These are phyloP conservation scores for Peribatodes rhomboidaria DNA, from an alignment of 2,888 invertebrate species.

Conservation along the genomic window DNA sequence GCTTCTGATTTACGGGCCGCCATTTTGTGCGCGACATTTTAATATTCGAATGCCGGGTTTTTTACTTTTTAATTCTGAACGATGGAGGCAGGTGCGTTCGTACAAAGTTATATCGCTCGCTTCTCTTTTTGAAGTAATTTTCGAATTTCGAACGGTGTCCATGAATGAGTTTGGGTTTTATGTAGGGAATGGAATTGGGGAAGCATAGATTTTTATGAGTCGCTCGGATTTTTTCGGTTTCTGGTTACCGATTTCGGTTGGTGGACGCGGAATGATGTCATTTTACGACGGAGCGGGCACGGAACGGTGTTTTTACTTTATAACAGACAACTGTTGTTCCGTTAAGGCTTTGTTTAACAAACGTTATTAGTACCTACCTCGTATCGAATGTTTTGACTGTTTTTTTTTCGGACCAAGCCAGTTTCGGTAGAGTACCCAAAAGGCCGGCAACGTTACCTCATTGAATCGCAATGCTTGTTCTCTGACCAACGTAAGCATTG, in stretches of 20 bases:
- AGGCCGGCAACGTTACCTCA: no score
- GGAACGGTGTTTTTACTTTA: slow-evolving; percentile 26
- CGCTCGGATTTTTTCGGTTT: slow-evolving; percentile 38
- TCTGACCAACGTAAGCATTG: no score
- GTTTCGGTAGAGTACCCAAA: no score
- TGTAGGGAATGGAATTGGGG: slow-evolving; percentile 66
- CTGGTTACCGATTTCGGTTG: slow-evolving; percentile 39
- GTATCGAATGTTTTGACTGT: background rate
- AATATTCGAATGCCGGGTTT: slow-evolving; percentile 76
- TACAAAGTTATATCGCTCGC: slow-evolving; percentile 62
- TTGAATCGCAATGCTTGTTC: no score
- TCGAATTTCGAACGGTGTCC: slow-evolving; percentile 64
- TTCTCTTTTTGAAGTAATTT: slow-evolving; percentile 64
- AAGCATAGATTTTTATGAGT: slow-evolving; percentile 62
- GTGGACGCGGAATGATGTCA: slow-evolving; percentile 33
- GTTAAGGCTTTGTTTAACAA: slow-evolving; percentile 32
- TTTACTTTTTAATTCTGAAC: slow-evolving; percentile 72
- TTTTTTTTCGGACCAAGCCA: background rate
- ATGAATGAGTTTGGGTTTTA: slow-evolving; percentile 64
- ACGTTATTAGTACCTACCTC: background rate
- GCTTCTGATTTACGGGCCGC: slow-evolving; percentile 79
- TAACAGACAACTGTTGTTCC: slow-evolving; percentile 30
- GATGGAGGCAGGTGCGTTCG: slow-evolving; percentile 75
- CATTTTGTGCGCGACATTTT: slow-evolving; percentile 80
- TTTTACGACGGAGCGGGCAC: slow-evolving; percentile 32